phyloP scores from a whole-genome alignment of 2,113 vertebrate species.

The Heterochromis multidens region DNA sequence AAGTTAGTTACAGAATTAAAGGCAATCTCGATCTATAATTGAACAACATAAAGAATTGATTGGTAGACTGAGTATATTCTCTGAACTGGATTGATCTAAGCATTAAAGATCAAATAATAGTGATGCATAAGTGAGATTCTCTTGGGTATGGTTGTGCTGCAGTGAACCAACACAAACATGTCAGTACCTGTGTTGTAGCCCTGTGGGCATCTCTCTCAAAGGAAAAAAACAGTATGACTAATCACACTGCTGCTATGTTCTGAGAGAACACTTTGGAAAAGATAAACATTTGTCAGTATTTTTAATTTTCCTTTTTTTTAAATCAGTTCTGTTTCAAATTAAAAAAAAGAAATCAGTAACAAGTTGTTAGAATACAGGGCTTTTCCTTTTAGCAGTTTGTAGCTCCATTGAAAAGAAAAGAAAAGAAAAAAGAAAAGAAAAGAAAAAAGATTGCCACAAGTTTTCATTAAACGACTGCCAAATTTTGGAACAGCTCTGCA shows the following conservation, averaged over 20 bases:
- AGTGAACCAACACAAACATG: neutral
- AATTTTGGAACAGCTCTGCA: too few relatives aligned
- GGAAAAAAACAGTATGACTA: neutral
- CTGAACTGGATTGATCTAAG: neutral
- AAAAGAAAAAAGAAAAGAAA: too few relatives aligned
- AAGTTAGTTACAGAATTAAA: neutral
- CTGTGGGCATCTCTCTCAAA: neutral
- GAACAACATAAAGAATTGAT: neutral
- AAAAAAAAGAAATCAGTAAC: neutral
- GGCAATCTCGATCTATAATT: neutral
- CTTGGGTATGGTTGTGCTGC: neutral
- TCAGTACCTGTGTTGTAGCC: neutral
- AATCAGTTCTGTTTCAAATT: too few relatives aligned
- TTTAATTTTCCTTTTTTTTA: neutral
- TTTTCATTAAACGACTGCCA: too few relatives aligned
- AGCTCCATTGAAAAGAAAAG: neutral
- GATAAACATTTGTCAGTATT: neutral
- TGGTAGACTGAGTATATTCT: neutral
- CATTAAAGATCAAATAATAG: neutral
- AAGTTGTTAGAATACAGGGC: neutral
- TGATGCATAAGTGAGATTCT: neutral
- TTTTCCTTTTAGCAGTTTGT: neutral
- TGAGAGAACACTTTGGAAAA: neutral
- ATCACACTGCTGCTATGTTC: neutral
- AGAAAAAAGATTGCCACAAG: too few relatives aligned